Conservation (phyloP, 2,888 invertebrate genomes). For the Hyles lineata region DNA sequence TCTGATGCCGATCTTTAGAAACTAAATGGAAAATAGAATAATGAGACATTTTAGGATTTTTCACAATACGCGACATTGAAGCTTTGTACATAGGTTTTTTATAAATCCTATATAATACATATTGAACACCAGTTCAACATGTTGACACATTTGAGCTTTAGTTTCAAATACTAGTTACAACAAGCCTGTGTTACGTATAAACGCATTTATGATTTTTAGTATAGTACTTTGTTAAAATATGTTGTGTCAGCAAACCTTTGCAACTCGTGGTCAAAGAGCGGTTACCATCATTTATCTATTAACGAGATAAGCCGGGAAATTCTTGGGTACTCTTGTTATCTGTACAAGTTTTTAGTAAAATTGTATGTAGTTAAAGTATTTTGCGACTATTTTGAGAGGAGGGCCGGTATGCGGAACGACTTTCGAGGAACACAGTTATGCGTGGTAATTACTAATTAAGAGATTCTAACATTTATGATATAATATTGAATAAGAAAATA, state of each 20-base stretch:
- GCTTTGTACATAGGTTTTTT: too few species aligned
- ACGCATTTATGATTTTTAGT: too few species aligned
- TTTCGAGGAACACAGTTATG: neutral
- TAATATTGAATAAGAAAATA: neutral
- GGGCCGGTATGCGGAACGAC: neutral
- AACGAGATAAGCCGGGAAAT: slow-evolving; percentile 26
- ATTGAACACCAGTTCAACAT: too few species aligned
- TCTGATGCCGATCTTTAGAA: too few species aligned
- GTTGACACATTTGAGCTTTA: too few species aligned
- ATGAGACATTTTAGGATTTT: too few species aligned
- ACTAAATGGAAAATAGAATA: too few species aligned
- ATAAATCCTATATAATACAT: too few species aligned
- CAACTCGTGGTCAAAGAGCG: neutral
- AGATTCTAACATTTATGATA: neutral
- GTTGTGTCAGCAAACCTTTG: neutral
- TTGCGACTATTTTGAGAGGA: neutral
- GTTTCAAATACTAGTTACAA: too few species aligned
- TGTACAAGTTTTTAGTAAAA: slow-evolving; percentile 18
- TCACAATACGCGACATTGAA: too few species aligned
- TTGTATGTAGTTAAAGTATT: slow-evolving; percentile 3
- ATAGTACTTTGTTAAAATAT: neutral
- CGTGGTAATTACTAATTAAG: neutral
- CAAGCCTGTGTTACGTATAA: too few species aligned
- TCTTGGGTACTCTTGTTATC: slow-evolving; percentile 24
- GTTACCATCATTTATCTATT: slow-evolving; percentile 24